Percentiles rank a stretch among this genome's conserved stretches.
Conservation (phyloP, 2,113 vertebrate species). For the Colistium nudipinnis region DNA sequence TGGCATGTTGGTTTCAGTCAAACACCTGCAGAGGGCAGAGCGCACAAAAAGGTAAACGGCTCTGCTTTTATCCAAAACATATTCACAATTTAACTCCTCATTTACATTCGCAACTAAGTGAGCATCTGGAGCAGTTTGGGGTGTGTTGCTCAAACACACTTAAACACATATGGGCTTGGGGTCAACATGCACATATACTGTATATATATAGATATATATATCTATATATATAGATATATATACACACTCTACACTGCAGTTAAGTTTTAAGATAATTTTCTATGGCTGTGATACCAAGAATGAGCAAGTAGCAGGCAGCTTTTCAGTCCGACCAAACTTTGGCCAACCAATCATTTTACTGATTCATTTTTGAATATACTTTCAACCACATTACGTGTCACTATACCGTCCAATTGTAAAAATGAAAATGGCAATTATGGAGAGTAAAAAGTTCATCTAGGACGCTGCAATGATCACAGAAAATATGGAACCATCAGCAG, state of each 20-base stretch:
- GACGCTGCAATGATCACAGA: not conserved
- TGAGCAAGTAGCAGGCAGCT: too few species aligned
- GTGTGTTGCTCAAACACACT: not conserved
- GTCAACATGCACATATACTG: too few species aligned
- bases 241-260: too few species aligned
- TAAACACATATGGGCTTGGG: not conserved
- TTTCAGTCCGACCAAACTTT: not conserved
- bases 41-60: not conserved
- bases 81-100: not conserved
- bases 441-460: not conserved
- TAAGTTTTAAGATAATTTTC: too few species aligned
- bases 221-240: too few species aligned
- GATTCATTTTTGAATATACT: not conserved
- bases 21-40: not conserved
- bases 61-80: not conserved
- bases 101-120: not conserved
- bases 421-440: not conserved
- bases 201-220: too few species aligned
- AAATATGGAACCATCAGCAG: slow-evolving; percentile 13
- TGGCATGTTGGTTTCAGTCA: not conserved
- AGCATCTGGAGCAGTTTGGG: not conserved
- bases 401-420: not conserved
- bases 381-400: not conserved
- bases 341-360: not conserved
- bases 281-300: too few species aligned